Base-by-base conservation (phyloP, 2,797 vertebrate genomes). In the Corythornis leucogaster region DNA sequence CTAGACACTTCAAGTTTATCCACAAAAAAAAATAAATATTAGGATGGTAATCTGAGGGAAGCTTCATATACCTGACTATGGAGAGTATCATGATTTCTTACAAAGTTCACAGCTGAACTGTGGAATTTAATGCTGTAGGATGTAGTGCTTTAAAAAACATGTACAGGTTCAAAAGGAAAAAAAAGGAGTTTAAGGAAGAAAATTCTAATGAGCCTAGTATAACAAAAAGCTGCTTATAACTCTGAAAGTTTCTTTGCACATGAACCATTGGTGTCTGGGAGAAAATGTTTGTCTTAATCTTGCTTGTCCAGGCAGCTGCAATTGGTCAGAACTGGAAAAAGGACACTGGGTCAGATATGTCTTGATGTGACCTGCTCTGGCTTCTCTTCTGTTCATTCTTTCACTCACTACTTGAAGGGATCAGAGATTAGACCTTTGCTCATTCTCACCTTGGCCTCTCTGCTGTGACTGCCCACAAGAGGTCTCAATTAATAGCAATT, bases 401-500 rank as follows among this genome's bases (percentile, higher is more conserved):
- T 58, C 62, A 30, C 33, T 71, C n/a, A 19, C 26, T 78, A 2
- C 21, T 30, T 48, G 42, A 62, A 80, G 50, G 19, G 77, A 54
- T 71, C 82, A 92, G 51, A 84, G 66, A 42, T 75, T 58, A 83
- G 77, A 78, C 62, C 80, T 90, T 71, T 82, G 11, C n/a, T 87
- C 5, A 0, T 62, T 90, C 81, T 42, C 42, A 82, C 26, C 40
- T 90, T 78, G 81, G 33, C 64, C 42, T 69, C 14, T 87, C 26
- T 80, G 30, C 58, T 73, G 54, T 58, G 66, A 13, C 73, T 87
- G 58, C 58, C 66, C 73, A 69, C 19, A 45, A 45, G 59, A 91
- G 51, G 58, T 83, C 87, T 85, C 79, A 90, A 87, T 89, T 93
- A 94, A 89, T 45, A 63, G 15, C 35, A 83, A 63, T 70, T 91